These are phyloP conservation scores for Drosophila subobscura DNA, from an alignment of 1,140 invertebrate species.

Conservation along the genomic window DNA sequence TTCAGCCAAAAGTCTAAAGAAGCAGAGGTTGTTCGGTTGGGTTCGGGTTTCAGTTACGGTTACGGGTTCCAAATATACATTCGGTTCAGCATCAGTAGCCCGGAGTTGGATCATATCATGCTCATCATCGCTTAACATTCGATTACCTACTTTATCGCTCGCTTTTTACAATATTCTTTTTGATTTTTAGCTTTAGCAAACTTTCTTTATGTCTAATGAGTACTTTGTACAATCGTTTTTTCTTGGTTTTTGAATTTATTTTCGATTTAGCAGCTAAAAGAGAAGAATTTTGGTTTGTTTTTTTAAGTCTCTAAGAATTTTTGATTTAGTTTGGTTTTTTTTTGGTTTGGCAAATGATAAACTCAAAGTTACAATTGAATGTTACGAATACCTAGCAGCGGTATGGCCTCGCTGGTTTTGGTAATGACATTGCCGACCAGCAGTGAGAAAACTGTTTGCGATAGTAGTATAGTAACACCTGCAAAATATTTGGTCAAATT, in stretches of 20 bases:
- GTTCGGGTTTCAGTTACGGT: constrained; percentile 20
- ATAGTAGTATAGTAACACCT: constrained; percentile 99
- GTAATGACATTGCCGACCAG: constrained; percentile 98
- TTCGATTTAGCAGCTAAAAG: constrained; percentile 70
- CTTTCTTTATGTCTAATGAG: constrained; percentile 50
- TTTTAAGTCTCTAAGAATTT: constrained; percentile 58
- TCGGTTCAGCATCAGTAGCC: constrained; percentile 39
- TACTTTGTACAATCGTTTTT: constrained; percentile 70
- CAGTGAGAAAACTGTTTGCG: constrained; percentile 99
- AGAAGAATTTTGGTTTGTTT: constrained; percentile 49
- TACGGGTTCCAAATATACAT: constrained; percentile 42
- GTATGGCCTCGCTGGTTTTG: constrained; percentile 98
- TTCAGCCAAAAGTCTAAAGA: constrained; percentile 75
- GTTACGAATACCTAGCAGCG: constrained; percentile 93
- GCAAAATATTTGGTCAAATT: constrained; percentile 83
- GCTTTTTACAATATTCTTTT: constrained; percentile 72
- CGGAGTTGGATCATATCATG: constrained; percentile 70
- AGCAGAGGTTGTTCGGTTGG: constrained; percentile 48
- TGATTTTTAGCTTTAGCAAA: constrained; percentile 42
- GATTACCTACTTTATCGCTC: constrained; percentile 73
- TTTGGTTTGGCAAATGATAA: constrained; percentile 59
- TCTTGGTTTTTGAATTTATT: constrained; percentile 39
- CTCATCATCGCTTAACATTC: constrained; percentile 55
- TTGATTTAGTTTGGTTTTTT: constrained; percentile 43
- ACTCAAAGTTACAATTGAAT: constrained; percentile 42